These are phyloP conservation scores for Chloromyia formosa DNA, from an alignment of 2,888 invertebrate genomes.

Conservation along the genomic window DNA sequence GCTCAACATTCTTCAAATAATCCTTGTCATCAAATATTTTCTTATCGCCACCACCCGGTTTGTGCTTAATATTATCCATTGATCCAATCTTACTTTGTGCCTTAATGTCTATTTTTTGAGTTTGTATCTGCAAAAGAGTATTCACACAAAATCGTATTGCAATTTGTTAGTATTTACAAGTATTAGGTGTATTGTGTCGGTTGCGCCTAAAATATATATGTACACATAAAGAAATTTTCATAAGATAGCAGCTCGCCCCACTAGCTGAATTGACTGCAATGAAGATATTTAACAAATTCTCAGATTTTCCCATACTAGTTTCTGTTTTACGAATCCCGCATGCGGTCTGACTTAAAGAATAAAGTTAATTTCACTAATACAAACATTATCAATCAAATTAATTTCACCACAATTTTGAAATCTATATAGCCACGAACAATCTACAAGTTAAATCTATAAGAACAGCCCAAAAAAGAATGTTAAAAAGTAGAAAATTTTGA, in stretches of 20 bases:
- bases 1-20: slow-evolving; percentile 82
- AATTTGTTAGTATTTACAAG: slow-evolving; percentile 41
- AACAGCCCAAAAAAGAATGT: too few relatives aligned
- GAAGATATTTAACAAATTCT: too few relatives aligned
- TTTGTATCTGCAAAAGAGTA: slow-evolving; percentile 74
- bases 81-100: slow-evolving; percentile 93
- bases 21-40: slow-evolving; percentile 94
- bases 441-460: too few relatives aligned
- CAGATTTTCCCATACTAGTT: neutral
- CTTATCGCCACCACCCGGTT: slow-evolving; percentile 91
- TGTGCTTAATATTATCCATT: slow-evolving; percentile 86
- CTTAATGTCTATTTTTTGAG: slow-evolving; percentile 90
- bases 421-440: too few relatives aligned
- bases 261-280: neutral
- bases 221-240: neutral
- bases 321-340: too few relatives aligned
- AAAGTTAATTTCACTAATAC: too few relatives aligned
- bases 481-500: neutral
- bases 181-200: neutral
- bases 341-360: too few relatives aligned
- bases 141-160: slow-evolving; percentile 22
- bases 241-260: neutral
- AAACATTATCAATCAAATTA: too few relatives aligned
- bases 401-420: too few relatives aligned
- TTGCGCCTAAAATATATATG: neutral